Evolutionary conservation across 1,140 invertebrate species (phyloP), one percentile per base, ranked within the genome.

Genomic region (Drosophila subpulchrella): DNA sequence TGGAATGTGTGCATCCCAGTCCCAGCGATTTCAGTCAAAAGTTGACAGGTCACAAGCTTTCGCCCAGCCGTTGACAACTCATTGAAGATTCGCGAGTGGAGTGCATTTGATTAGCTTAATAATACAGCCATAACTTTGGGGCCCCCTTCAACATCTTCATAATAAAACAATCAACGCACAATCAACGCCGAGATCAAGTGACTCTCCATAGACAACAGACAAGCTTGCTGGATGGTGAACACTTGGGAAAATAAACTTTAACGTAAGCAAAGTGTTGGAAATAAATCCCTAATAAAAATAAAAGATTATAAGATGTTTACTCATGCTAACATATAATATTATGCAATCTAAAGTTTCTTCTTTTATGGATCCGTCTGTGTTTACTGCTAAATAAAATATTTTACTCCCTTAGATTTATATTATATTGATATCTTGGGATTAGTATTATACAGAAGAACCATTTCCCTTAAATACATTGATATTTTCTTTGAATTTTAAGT

Each of bases 121-220:
- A 85, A 85, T 82, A 85, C 62, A 88, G 83, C 83, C 51, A 86
- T 78, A 85, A 81, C 55, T 61, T n/a, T 53, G 58, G 68, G 41
- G 74, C 62, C 79, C 65, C 84, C 70, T 80, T 89, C 76, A 78
- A 88, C 80, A 78, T 89, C 84, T 89, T 88, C 65, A 88, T 88
- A 88, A 88, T 88, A 89, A 88, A 88, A 88, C 84, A 88, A 88
- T 88, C 84, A 88, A 88, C 84, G 84, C 84, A 88, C 80, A 88
- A 88, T 88, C 84, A 71, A 89, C 63, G 76, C 83, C 63, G 72
- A 80, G 79, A 86, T 86, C 83, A 86, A 83, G 84, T 86, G 84
- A 79, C 83, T 89, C 74, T 73, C 60, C 80, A 80, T 79, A 86
- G 83, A 88, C 83, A 86, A 86, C 55, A 81, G 60, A 30, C 48